A percentile compares a stretch with the other conserved stretches of the same genome.
Evolutionary conservation across 2,113 vertebrate genomes (phyloP).

Genomic region (Tauraco erythrolophus): DNA sequence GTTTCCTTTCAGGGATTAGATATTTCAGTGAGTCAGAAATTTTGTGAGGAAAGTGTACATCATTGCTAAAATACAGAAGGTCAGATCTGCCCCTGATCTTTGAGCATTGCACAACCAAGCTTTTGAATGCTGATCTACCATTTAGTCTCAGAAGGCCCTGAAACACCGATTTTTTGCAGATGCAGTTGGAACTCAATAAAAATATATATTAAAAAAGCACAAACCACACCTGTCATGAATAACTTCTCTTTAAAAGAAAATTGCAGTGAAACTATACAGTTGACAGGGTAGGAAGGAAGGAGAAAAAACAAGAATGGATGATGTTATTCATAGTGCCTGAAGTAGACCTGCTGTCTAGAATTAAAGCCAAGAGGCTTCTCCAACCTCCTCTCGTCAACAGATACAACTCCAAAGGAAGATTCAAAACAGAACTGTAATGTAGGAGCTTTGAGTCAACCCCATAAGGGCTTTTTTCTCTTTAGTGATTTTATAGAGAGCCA

Average conservation of each 20-base stretch:
- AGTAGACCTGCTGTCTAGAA: not conserved
- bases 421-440: not conserved
- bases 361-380: not conserved
- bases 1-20: not conserved
- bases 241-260: not conserved
- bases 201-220: too few species aligned
- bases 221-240: not conserved
- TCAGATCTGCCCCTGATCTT: not conserved
- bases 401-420: not conserved
- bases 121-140: not conserved
- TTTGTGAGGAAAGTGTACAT: not conserved
- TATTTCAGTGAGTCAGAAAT: not conserved
- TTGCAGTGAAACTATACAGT: not conserved
- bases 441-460: not conserved
- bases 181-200: not conserved
- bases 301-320: not conserved
- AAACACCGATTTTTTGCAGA: not conserved
- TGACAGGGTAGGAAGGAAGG: not conserved
- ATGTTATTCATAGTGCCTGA: not conserved
- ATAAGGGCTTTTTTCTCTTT: not conserved
- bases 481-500: not conserved
- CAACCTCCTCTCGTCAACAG: not conserved
- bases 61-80: not conserved
- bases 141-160: not conserved
- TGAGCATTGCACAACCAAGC: not conserved